Base-by-base conservation (phyloP, 2,113 vertebrate species). In the Platysternon megacephalum region DNA sequence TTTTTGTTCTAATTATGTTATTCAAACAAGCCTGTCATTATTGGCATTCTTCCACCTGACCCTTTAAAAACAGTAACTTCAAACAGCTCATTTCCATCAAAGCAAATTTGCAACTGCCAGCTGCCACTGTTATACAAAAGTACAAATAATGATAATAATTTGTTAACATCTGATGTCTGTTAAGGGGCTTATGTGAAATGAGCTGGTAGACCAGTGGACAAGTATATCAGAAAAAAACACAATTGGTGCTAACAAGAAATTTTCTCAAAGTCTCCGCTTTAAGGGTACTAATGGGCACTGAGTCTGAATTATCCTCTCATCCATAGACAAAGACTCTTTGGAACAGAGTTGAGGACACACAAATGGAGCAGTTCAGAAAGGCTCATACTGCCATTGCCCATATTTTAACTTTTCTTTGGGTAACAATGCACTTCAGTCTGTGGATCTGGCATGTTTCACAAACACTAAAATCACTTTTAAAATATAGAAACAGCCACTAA, bases 121-220 rank as follows among this genome's bases (percentile, higher is more conserved):
- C 17, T 65, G 48, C 44, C 86, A 44, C 24, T 86, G 68, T 0
- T 42, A n/a, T 4, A 53, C 5, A 88, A 85, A 85, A 68, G 86
- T 24, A 94, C 0, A 89, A 42, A 56, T 3, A 13, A 0, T 6
- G 51, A 52, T 14, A 46, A 61, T 29, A 49, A 88, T 44, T 14
- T 55, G 35, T 48, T 3, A 51, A 0, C 19, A 82, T 46, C 51
- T 56, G 5, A 3, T 0, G 1, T 35, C 6, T 68, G 89, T 72
- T 32, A 0, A 0, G 0, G 7, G 53, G 32, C 26, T 35, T 28
- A 6, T 0, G 1, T 17, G 32, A 82, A 56, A 24, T 10, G 10
- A 91, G 6, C 53, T 84, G 48, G 52, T 2, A 11, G 28, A 84
- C 68, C 26, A 51, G 56, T 44, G 32, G 55, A 79, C 4, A 79